These are phyloP conservation scores for Pelusios castaneus DNA, from an alignment of 2,113 vertebrate species.

Conservation along the genomic window DNA sequence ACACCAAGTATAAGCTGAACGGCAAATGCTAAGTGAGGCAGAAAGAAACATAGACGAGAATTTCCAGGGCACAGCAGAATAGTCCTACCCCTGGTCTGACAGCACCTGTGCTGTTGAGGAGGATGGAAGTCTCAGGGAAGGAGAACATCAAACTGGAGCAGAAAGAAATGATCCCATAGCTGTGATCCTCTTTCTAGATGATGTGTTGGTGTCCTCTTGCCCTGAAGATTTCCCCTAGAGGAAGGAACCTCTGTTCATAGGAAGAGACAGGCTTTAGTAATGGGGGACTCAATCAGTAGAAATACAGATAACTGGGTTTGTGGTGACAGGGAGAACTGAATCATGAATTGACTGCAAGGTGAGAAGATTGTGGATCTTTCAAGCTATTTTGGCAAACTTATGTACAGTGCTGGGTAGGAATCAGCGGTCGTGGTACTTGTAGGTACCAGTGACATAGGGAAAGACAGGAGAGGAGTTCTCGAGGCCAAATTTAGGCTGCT, in stretches of 20 bases:
- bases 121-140: neutral
- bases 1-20: neutral
- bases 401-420: neutral
- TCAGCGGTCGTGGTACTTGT: neutral
- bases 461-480: neutral
- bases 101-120: neutral
- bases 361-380: neutral
- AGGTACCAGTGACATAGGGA: neutral
- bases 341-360: neutral
- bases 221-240: neutral
- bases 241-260: neutral
- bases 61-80: neutral
- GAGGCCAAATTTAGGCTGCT: neutral
- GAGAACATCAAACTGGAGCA: neutral
- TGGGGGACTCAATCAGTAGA: neutral
- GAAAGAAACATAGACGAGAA: neutral
- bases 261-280: neutral
- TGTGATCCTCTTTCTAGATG: neutral
- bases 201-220: neutral
- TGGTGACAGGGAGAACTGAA: neutral
- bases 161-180: neutral
- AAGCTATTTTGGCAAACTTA: neutral
- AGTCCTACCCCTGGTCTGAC: neutral
- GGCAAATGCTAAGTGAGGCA: neutral
- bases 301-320: neutral